Percentiles rank a stretch among this genome's conserved stretches.
phyloP scores from a whole-genome alignment of 2,888 invertebrate species.

The Cryptus armator region DNA sequence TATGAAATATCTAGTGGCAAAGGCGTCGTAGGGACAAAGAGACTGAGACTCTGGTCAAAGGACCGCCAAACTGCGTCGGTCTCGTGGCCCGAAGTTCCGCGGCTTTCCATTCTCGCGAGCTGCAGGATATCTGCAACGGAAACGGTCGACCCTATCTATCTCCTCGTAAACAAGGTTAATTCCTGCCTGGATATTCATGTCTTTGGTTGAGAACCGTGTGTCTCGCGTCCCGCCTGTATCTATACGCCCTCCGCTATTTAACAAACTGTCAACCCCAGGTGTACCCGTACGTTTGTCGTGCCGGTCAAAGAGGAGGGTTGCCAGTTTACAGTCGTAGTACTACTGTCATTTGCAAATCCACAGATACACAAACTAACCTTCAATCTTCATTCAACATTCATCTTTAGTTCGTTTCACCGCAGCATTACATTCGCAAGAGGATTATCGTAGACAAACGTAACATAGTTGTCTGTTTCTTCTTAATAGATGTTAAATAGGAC shows the following conservation, averaged over 20 bases:
- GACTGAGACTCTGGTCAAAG: neutral
- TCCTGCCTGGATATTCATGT: conserved; percentile 69
- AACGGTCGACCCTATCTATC: conserved; percentile 70
- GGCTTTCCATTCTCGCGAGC: conserved; percentile 37
- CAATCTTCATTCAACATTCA: conserved; percentile 36
- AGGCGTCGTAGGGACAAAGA: neutral
- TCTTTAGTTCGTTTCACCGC: conserved; percentile 20
- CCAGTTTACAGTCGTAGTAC: conserved; percentile 51
- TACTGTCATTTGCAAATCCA: conserved; percentile 57
- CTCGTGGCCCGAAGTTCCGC: conserved; percentile 16
- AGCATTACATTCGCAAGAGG: conserved; percentile 7
- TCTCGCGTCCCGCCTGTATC: conserved; percentile 41
- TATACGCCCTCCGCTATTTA: conserved; percentile 61
- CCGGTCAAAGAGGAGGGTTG: conserved; percentile 15
- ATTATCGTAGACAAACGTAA: neutral
- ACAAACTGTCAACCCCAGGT: conserved; percentile 66
- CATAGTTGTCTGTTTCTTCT: neutral
- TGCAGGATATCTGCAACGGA: conserved; percentile 69
- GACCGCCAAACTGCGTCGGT: conserved; percentile 18
- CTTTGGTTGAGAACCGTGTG: conserved; percentile 47
- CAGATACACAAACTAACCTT: neutral
- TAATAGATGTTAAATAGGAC: too few relatives aligned
- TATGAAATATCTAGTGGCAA: neutral
- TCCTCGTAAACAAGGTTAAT: conserved; percentile 71
- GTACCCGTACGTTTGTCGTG: conserved; percentile 29